Evolutionary conservation across 2,797 vertebrate genomes (phyloP).

Genomic region (Carduelis carduelis): DNA sequence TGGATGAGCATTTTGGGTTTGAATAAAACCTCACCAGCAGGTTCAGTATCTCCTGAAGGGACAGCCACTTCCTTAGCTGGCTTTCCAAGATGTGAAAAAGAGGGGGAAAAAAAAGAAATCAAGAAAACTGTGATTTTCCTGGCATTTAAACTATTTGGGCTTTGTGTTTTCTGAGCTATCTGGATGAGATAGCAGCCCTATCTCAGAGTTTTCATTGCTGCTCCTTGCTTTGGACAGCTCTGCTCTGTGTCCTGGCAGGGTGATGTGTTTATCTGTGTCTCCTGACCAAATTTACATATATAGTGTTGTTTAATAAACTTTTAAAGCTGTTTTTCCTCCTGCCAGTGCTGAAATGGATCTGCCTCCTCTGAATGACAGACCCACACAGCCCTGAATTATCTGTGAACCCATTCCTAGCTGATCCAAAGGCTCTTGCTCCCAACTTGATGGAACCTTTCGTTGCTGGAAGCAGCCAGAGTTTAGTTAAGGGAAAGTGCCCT

Average conservation of each 20-base stretch:
- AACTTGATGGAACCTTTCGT: not conserved
- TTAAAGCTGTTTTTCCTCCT: not conserved
- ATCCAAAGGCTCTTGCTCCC: not conserved
- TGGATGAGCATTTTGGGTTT: not conserved
- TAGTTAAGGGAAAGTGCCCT: not conserved
- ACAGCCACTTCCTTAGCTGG: not conserved
- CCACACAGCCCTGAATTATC: not conserved
- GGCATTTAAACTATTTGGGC: not conserved
- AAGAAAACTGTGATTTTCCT: not conserved
- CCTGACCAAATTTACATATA: not conserved
- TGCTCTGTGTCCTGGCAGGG: not conserved
- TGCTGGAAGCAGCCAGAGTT: not conserved
- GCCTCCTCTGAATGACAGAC: not conserved
- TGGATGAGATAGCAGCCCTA: not conserved
- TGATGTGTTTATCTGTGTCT: not conserved
- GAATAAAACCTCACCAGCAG: not conserved
- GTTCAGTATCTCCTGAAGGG: not conserved
- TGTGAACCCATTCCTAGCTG: not conserved
- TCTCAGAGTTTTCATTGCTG: not conserved
- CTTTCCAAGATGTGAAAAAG: not conserved
- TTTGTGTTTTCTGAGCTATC: not conserved
- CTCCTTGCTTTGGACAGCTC: not conserved
- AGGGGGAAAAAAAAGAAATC: not conserved
- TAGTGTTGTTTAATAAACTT: not conserved
- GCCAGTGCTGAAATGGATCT: not conserved